Conservation (phyloP, 64 coral and sea anemone species). For the Montipora cactus region DNA sequence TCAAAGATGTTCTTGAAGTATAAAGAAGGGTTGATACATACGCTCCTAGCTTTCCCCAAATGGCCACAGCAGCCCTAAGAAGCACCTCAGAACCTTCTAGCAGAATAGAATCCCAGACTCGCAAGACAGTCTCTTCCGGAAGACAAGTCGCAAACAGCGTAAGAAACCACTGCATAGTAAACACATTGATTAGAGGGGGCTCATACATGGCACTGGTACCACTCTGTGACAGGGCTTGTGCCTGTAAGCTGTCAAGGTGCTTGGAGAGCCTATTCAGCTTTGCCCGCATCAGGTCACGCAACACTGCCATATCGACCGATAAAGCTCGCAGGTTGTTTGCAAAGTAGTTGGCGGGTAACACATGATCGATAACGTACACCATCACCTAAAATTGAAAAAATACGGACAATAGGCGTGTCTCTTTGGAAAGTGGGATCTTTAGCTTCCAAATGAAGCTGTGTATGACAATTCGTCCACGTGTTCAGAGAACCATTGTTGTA, state of each 20-base stretch:
- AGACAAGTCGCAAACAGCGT: constrained; percentile 96
- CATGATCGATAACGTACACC: constrained; percentile 97
- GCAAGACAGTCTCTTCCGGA: constrained; percentile 92
- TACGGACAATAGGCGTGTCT: neutral
- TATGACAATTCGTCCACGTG: too few relatives aligned
- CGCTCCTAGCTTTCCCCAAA: constrained; percentile 95
- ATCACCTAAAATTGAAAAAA: constrained; percentile 76
- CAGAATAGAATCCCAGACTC: constrained; percentile 97
- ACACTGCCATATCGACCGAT: constrained; percentile 97
- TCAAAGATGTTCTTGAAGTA: neutral
- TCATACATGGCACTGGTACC: constrained; percentile 84
- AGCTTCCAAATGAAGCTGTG: too few relatives aligned
- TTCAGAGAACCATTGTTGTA: too few relatives aligned
- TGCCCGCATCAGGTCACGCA: constrained; percentile 89
- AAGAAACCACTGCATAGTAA: constrained; percentile 99
- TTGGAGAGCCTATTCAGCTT: constrained; percentile 85
- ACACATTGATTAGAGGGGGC: constrained; percentile 95
- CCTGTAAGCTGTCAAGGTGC: constrained; percentile 86
- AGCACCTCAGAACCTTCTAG: constrained; percentile 97
- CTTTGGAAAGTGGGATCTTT: too few relatives aligned
- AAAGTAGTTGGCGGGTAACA: constrained; percentile 95
- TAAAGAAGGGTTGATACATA: constrained; percentile 36
- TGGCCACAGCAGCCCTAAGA: constrained; percentile 92
- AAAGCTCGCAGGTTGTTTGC: constrained; percentile 96
- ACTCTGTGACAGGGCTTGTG: constrained; percentile 85